phyloP scores from a whole-genome alignment of 2,113 vertebrate species.

The Lates calcarifer region DNA sequence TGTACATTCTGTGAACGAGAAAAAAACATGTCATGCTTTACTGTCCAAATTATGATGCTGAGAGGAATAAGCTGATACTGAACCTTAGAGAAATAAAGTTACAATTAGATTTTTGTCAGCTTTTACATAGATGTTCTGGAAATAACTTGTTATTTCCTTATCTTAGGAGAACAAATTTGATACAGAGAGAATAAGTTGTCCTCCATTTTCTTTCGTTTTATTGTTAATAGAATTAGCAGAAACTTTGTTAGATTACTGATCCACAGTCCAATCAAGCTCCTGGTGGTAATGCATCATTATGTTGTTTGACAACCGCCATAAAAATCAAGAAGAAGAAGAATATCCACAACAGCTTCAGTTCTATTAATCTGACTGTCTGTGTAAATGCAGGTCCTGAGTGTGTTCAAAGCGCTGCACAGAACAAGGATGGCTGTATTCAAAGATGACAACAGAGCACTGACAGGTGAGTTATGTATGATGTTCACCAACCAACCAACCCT shows the following conservation, averaged over 20 bases:
- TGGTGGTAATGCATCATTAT: too few species aligned
- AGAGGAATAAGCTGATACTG: neutral
- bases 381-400: constrained; percentile 73
- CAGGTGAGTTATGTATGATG: constrained; percentile 64
- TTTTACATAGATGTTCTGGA: too few species aligned
- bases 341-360: neutral
- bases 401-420: constrained; percentile 84
- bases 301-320: too few species aligned
- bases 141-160: too few species aligned
- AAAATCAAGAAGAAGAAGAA: too few species aligned
- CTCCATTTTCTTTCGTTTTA: too few species aligned
- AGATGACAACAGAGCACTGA: constrained; percentile 79
- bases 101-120: neutral
- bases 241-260: too few species aligned
- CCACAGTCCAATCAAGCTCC: too few species aligned
- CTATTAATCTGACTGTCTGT: neutral
- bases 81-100: neutral
- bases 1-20: neutral
- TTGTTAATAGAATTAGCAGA: too few species aligned
- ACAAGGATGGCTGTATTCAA: constrained; percentile 82
- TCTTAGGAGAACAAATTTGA: too few species aligned
- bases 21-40: too few species aligned
- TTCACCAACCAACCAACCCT: neutral
- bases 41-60: neutral
- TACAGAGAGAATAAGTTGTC: too few species aligned